phyloP scores from a whole-genome alignment of 2,797 vertebrate genomes.

The Notoglanidium macrostoma region DNA sequence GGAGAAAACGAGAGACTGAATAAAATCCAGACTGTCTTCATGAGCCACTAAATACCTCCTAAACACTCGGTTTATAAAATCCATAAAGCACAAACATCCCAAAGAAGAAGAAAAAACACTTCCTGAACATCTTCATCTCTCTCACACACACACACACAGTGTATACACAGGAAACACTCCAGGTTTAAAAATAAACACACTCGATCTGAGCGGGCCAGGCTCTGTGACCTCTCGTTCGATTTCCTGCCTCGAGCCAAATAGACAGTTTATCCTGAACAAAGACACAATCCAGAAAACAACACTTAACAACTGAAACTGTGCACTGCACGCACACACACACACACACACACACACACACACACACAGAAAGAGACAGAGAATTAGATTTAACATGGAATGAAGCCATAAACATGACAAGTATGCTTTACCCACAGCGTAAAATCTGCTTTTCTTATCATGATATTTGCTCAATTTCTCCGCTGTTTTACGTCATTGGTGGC shows the following conservation, averaged over 20 bases:
- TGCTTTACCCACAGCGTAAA: not conserved
- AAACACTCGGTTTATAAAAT: not conserved
- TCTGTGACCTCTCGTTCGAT: slow-evolving; percentile 20
- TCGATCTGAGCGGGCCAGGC: slow-evolving; percentile 11
- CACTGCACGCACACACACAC: slow-evolving; percentile 6
- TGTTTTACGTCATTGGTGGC: not conserved
- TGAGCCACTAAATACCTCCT: not conserved
- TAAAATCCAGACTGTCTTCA: not conserved
- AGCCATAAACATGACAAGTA: not conserved
- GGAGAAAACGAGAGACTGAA: not conserved
- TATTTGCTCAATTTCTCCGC: not conserved
- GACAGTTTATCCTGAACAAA: slow-evolving; percentile 25
- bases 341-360: slow-evolving; percentile 15
- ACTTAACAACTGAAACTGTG: slow-evolving; percentile 3
- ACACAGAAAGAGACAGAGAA: not conserved
- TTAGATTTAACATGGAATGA: not conserved
- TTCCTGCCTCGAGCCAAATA: slow-evolving; percentile 24
- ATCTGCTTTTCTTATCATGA: not conserved
- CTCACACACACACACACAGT: not conserved
- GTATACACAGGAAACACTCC: slow-evolving; percentile 8
- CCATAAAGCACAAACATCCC: not conserved
- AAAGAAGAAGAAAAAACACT: not conserved
- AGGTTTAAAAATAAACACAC: slow-evolving; percentile 34
- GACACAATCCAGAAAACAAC: slow-evolving; percentile 22
- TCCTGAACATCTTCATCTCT: not conserved